Conservation (phyloP, 2,888 invertebrate genomes). For the Seladonia tumulorum region DNA sequence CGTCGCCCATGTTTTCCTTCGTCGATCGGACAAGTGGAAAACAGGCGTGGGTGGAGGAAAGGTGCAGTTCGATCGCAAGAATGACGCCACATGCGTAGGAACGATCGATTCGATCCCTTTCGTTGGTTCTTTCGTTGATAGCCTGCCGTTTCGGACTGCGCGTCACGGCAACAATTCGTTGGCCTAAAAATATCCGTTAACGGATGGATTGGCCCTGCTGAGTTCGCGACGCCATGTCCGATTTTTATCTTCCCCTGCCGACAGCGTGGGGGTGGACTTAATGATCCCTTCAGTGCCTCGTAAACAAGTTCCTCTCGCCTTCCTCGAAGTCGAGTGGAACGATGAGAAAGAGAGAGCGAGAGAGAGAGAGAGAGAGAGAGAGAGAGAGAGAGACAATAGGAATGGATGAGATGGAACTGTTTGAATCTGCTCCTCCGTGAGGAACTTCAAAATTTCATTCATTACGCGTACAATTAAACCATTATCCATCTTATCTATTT, state of each 20-base stretch:
- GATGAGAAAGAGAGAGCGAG: neutral
- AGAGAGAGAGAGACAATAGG: neutral
- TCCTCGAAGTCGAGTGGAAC: constrained; percentile 14
- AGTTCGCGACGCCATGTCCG: constrained; percentile 5
- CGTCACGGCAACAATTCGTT: constrained; percentile 31
- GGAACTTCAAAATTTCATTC: neutral
- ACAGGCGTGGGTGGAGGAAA: neutral
- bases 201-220: neutral
- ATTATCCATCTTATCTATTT: neutral
- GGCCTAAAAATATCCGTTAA: constrained; percentile 18
- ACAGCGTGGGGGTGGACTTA: constrained; percentile 23
- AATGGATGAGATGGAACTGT: neutral
- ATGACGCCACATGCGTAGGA: neutral
- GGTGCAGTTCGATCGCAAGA: neutral
- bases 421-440: neutral
- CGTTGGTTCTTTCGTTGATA: neutral
- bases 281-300: constrained; percentile 29
- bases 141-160: constrained; percentile 8
- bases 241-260: constrained; percentile 28
- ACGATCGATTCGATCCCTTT: constrained; percentile 13
- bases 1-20: neutral
- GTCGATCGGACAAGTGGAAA: neutral
- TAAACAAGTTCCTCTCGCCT: constrained; percentile 36
- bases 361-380: neutral
- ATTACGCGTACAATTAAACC: neutral